These are phyloP conservation scores for Pristis pectinata DNA, from an alignment of 2,797 vertebrate genomes.

Conservation along the genomic window DNA sequence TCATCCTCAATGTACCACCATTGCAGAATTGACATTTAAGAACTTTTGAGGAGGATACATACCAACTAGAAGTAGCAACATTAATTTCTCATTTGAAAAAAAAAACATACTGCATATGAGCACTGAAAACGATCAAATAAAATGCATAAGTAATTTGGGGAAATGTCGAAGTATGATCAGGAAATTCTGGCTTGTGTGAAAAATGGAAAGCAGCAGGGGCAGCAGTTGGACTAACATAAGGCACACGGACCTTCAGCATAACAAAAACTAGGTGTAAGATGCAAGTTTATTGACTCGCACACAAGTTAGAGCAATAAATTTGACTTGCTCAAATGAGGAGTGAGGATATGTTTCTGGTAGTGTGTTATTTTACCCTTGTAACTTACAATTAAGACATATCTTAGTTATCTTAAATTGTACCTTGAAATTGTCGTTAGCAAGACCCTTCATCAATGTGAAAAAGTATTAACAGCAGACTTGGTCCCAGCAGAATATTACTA, in stretches of 20 bases:
- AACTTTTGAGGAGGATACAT: not conserved
- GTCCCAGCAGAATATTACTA: not conserved
- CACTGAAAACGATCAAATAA: not conserved
- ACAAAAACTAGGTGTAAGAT: too few relatives aligned
- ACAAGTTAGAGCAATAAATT: too few relatives aligned
- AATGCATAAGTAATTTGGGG: not conserved
- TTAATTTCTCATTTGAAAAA: not conserved
- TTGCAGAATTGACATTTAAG: not conserved
- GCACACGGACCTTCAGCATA: too few relatives aligned
- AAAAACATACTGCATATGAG: not conserved
- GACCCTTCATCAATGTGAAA: not conserved
- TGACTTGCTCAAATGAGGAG: too few relatives aligned
- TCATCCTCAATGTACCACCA: not conserved
- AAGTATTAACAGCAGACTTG: not conserved
- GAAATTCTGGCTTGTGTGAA: not conserved
- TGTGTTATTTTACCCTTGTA: not conserved
- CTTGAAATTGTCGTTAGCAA: not conserved
- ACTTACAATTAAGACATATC: not conserved
- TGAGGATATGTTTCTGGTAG: too few relatives aligned
- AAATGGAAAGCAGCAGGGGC: not conserved
- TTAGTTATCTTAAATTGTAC: not conserved
- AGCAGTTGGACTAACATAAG: too few relatives aligned
- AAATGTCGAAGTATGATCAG: not conserved
- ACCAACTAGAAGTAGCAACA: not conserved
- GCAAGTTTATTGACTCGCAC: too few relatives aligned